A percentile compares a stretch with the other conserved stretches of the same genome.
Evolutionary conservation across 2,888 invertebrate species (phyloP).

Genomic region (Zeuzera pyrina): DNA sequence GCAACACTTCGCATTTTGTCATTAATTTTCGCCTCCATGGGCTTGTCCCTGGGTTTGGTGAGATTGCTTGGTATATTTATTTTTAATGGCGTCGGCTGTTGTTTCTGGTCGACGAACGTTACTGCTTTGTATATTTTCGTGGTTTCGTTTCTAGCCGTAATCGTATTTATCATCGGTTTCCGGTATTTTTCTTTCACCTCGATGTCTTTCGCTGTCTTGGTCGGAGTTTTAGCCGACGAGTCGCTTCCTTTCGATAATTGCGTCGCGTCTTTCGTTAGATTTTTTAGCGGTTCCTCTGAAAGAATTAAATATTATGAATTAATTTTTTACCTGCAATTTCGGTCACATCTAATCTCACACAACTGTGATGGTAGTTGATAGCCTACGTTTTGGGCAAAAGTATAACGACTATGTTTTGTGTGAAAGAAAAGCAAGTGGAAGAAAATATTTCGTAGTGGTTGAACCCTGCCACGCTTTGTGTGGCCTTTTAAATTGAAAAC

Average conservation of each 20-base stretch:
- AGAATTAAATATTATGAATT: too few species aligned
- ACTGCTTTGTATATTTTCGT: slow-evolving; percentile 36
- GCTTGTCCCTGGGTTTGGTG: slow-evolving; percentile 17
- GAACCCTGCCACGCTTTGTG: too few species aligned
- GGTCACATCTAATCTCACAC: too few species aligned
- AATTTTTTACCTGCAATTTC: too few species aligned
- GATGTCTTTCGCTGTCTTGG: slow-evolving; percentile 12
- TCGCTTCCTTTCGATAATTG: slow-evolving; percentile 6
- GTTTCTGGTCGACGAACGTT: slow-evolving; percentile 32
- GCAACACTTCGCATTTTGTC: slow-evolving; percentile 2
- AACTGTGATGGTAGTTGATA: too few species aligned
- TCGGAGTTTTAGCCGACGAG: slow-evolving; percentile 8
- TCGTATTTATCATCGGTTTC: slow-evolving; percentile 33
- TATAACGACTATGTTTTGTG: too few species aligned
- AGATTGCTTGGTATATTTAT: slow-evolving; percentile 31
- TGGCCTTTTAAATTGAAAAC: too few species aligned
- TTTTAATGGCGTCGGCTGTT: slow-evolving; percentile 20
- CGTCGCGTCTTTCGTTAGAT: background rate
- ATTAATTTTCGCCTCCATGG: slow-evolving; percentile 15
- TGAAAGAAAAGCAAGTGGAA: too few species aligned
- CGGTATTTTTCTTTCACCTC: slow-evolving; percentile 10
- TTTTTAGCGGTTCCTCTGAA: background rate
- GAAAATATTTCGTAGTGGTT: too few species aligned
- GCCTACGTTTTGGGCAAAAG: too few species aligned
- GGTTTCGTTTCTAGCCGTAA: slow-evolving; percentile 23